Base-by-base conservation (phyloP, 2,113 vertebrate genomes). In the Eubucco bourcierii region DNA sequence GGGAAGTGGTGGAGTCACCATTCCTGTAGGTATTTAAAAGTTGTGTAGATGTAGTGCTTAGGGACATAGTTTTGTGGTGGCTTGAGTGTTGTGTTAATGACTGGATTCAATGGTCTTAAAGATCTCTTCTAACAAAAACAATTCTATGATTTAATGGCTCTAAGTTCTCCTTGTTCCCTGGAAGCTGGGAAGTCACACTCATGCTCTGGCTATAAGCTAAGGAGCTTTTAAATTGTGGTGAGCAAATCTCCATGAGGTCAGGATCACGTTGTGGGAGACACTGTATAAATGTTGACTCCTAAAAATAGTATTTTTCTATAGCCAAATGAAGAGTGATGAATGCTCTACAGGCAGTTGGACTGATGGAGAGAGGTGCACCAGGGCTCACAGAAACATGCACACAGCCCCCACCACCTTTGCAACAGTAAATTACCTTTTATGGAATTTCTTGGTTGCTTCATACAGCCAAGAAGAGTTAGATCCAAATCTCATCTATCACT, bases 211-310 rank as follows among this genome's bases (percentile, higher is more conserved):
- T 60, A 15, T 39, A 61, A 81, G 14, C 5, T 74, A 46, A 31
- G 0, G 2, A 70, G 37, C 12, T 81, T 70, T 60, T 56, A 33
- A 60, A 23, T 24, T 59, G 56, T 11, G n/a, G 20, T 15, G 44
- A 78, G 66, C 31, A 10, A 15, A 12, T 65, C 37, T 56, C 4
- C 9, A 25, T 0, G 6, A 80, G 37, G 50, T 63, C 37, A 65
- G 31, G 74, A 50, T 25, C 33, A 39, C 28, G 10, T 50, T 52
- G 28, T 21, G 56, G 24, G 60, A 74, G 21, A 9, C 55, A 56
- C 25, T 60, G 16, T 12, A 1, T 50, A 6, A 11, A 21, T 0
- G 0, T 63, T 56, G 20, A 19, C 50, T 12, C 65, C 29, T 18
- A 13, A 67, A 56, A 64, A 37, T 28, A 1, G 0, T 25, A 4